phyloP scores from a whole-genome alignment of 2,888 invertebrate species.

The Tetranychus piercei region DNA sequence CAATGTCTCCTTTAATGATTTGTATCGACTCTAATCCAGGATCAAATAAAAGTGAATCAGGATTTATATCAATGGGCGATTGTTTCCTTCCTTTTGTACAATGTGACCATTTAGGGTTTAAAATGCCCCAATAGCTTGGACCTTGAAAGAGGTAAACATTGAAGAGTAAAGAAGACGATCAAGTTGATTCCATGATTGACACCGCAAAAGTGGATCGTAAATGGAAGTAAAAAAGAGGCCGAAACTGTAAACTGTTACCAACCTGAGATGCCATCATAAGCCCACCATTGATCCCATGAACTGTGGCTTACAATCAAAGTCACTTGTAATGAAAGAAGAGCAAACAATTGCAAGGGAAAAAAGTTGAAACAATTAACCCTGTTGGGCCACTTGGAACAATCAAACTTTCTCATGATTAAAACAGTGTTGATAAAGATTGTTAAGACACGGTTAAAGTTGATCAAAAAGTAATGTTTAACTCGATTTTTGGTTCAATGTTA shows the following conservation, averaged over 20 bases:
- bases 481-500: too few species aligned
- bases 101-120: conserved; percentile 91
- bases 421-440: too few species aligned
- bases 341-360: neutral
- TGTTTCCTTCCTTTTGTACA: conserved; percentile 91
- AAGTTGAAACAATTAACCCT: neutral
- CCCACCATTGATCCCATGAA: conserved; percentile 13
- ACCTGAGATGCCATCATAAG: conserved; percentile 14
- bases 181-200: neutral
- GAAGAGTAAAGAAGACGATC: neutral
- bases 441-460: too few species aligned
- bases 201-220: too few species aligned
- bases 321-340: neutral
- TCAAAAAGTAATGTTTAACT: too few species aligned
- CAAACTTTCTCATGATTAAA: too few species aligned
- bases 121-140: conserved; percentile 91
- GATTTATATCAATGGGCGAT: conserved; percentile 91
- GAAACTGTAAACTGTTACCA: neutral
- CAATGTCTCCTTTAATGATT: conserved; percentile 59
- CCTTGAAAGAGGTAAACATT: conserved; percentile 41
- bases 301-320: neutral
- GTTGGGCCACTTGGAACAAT: too few species aligned
- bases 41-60: conserved; percentile 76
- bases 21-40: conserved; percentile 75
- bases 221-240: too few species aligned